A percentile compares a stretch with the other conserved stretches of the same genome.
Conservation (phyloP, 2,113 vertebrate genomes). For the Brachypteracias leptosomus region DNA sequence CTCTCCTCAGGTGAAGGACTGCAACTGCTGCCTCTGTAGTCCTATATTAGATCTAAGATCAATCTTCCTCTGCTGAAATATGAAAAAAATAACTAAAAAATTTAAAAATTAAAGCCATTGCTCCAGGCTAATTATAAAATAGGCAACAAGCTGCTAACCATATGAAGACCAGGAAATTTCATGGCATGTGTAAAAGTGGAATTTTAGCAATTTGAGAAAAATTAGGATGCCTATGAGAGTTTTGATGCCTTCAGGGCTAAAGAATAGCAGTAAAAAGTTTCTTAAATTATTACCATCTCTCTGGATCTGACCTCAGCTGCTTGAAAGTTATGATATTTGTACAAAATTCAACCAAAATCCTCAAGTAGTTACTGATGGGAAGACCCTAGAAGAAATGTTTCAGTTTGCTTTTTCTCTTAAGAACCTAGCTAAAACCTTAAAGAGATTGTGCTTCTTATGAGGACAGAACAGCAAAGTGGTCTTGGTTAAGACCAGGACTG, state of each 20-base stretch:
- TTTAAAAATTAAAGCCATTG: neutral
- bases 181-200: neutral
- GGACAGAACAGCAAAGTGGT: neutral
- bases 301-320: neutral
- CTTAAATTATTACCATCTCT: neutral
- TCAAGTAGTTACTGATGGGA: neutral
- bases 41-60: neutral
- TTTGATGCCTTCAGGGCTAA: neutral
- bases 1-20: neutral
- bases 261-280: neutral
- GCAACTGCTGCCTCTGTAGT: neutral
- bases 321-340: neutral
- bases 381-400: neutral
- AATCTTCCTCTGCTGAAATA: neutral
- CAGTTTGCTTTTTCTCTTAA: neutral
- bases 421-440: neutral
- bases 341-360: neutral
- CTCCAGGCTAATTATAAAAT: neutral
- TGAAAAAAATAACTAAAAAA: neutral
- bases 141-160: neutral
- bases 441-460: neutral
- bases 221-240: neutral
- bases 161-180: neutral
- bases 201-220: neutral
- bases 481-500: neutral